Conservation (phyloP, 2,113 vertebrate genomes). For the Hippocampus guttulatus region DNA sequence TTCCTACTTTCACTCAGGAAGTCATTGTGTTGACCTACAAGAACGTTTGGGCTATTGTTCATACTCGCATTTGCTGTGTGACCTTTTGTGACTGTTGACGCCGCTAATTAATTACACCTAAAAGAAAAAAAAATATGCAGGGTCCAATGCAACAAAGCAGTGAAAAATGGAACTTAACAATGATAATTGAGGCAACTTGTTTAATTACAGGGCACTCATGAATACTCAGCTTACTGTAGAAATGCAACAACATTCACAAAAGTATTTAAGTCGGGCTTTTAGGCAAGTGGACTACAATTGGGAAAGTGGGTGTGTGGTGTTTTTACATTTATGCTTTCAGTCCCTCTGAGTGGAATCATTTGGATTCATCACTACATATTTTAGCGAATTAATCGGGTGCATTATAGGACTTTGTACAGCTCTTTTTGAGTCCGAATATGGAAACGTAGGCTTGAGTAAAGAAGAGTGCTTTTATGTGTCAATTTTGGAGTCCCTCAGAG, state of each 20-base stretch:
- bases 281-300: neutral
- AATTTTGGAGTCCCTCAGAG: too few relatives aligned
- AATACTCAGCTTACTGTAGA: neutral
- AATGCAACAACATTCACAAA: neutral
- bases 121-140: neutral
- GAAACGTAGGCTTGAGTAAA: too few relatives aligned
- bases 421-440: too few relatives aligned
- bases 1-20: conserved; percentile 5
- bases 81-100: conserved; percentile 1
- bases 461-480: too few relatives aligned
- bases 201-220: neutral
- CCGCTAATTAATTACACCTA: neutral
- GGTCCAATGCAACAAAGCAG: neutral
- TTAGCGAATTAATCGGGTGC: too few relatives aligned
- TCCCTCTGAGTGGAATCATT: neutral
- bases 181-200: neutral
- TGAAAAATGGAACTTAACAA: neutral
- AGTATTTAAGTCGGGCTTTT: neutral
- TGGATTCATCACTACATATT: neutral
- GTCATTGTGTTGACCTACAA: conserved; percentile 36
- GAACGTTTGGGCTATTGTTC: conserved; percentile 35
- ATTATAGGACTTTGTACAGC: too few relatives aligned
- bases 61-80: neutral
- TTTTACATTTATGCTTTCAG: neutral
- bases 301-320: neutral